These are phyloP conservation scores for Eubucco bourcierii DNA, from an alignment of 2,113 vertebrate species.

Conservation along the genomic window DNA sequence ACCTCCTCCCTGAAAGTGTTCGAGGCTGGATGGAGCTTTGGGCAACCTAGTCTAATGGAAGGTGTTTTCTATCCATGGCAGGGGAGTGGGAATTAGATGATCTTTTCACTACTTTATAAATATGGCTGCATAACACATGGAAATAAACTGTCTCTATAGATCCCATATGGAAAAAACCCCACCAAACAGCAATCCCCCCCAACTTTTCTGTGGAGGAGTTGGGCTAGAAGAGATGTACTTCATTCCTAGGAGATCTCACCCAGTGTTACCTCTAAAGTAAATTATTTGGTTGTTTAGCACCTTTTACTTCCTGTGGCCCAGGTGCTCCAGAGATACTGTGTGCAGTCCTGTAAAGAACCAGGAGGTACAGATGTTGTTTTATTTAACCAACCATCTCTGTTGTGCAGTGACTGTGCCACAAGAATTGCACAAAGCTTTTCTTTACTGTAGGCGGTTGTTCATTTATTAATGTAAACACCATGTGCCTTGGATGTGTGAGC, in stretches of 20 bases:
- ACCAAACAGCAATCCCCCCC: no score
- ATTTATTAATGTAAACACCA: constrained; percentile 80
- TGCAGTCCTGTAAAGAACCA: not conserved
- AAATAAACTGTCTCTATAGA: not conserved
- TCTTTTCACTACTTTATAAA: not conserved
- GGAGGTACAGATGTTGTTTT: not conserved
- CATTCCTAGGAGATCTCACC: not conserved
- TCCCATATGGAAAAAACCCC: not conserved
- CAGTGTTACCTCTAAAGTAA: not conserved
- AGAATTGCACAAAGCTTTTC: constrained; percentile 67
- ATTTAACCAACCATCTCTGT: constrained; percentile 5
- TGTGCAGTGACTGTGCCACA: constrained; percentile 6
- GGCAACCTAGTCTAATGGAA: not conserved
- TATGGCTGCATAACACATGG: not conserved
- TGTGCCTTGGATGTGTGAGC: constrained; percentile 76
- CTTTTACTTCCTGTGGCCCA: not conserved
- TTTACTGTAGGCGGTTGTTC: constrained; percentile 73
- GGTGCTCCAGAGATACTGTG: not conserved
- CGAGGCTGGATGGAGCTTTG: not conserved
- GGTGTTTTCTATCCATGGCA: not conserved
- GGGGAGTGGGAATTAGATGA: not conserved
- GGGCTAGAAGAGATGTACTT: not conserved
- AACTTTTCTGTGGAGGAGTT: not conserved
- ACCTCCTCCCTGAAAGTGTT: not conserved
- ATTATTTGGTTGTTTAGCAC: not conserved